Evolutionary conservation across 2,113 vertebrate species (phyloP), one percentile per base, ranked within the genome.

Genomic region (Sinocyclocheilus rhinocerous): DNA sequence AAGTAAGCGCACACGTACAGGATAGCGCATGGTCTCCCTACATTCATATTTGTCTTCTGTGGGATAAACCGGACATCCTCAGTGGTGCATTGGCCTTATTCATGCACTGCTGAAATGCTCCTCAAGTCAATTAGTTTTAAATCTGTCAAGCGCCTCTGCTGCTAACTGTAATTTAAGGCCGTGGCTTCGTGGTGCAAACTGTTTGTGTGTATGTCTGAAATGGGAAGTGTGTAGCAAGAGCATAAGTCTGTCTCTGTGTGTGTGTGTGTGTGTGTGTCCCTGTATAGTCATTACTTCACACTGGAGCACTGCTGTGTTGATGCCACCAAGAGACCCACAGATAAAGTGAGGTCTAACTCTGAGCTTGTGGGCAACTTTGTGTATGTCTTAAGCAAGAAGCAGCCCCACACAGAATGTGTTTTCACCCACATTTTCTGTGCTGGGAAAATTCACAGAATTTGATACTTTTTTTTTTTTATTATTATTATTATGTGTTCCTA

Each of bases 131-230:
- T 83, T 72, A 39, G 81, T 83, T 83, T 83, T 83, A 72, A 73
- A 83, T 72, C 76, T 86, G 84, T 80, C 76, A 80, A 69, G 67
- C n/a, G 26, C 63, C 48, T 55, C 29, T 55, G 76, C 84, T 55
- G 29, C 67, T 83, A 83, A 83, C 67, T 73, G 81, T 50, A 73
- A 73, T 83, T 83, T 83, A 83, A 83, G 67, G 50, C 26, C 63
- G 24, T 16, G 55, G 9, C 72, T 63, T 42, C 18, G 33, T 72
- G 48, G 63, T 55, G 13, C 57, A 80, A 81, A 81, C 84, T 57
- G 73, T 61, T 59, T 73, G 76, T 57, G 63, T 33, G 84, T 86
- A 15, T 55, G 65, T 80, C 22, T 77, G 12, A 73, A 73, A 73
- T 36, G 45, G 11, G 65, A 33, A 39, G 50, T 83, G 65, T 70